phyloP scores from a whole-genome alignment of 2,888 invertebrate species.

The Physocephala rufipes region DNA sequence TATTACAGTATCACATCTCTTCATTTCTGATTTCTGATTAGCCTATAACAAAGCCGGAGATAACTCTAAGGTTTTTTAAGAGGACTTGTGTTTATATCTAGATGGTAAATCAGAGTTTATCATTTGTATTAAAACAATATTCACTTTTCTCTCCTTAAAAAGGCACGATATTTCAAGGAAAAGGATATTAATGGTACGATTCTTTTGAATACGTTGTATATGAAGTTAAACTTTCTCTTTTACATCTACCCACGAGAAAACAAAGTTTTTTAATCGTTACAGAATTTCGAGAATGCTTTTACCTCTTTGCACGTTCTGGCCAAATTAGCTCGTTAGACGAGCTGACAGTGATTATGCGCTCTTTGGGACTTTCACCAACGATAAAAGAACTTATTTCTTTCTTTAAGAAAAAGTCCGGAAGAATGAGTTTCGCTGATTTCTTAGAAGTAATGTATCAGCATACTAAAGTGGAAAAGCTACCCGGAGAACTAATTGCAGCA shows the following conservation, averaged over 20 bases:
- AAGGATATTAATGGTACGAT: constrained; percentile 91
- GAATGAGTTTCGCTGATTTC: constrained; percentile 95
- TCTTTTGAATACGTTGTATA: too few species aligned
- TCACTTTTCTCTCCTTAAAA: constrained; percentile 48
- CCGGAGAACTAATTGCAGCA: constrained; percentile 81
- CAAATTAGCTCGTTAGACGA: constrained; percentile 90
- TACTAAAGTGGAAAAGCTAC: constrained; percentile 69
- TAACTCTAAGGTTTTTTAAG: too few species aligned
- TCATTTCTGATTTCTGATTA: too few species aligned
- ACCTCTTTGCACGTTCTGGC: constrained; percentile 89
- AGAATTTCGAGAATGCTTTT: constrained; percentile 98
- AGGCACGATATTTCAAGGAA: constrained; percentile 95
- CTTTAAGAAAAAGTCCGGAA: constrained; percentile 81
- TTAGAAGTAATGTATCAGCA: constrained; percentile 95
- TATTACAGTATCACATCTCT: too few species aligned
- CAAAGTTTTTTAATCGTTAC: constrained; percentile 26
- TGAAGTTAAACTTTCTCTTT: too few species aligned
- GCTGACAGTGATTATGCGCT: constrained; percentile 92
- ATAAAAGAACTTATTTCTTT: constrained; percentile 88
- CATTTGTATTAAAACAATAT: background rate
- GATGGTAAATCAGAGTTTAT: background rate
- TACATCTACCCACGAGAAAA: too few species aligned
- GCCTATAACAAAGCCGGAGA: too few species aligned
- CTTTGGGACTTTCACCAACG: constrained; percentile 92
- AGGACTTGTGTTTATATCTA: too few species aligned